Base-by-base conservation (phyloP, 1,140 invertebrate species). In the Drosophila athabasca region DNA sequence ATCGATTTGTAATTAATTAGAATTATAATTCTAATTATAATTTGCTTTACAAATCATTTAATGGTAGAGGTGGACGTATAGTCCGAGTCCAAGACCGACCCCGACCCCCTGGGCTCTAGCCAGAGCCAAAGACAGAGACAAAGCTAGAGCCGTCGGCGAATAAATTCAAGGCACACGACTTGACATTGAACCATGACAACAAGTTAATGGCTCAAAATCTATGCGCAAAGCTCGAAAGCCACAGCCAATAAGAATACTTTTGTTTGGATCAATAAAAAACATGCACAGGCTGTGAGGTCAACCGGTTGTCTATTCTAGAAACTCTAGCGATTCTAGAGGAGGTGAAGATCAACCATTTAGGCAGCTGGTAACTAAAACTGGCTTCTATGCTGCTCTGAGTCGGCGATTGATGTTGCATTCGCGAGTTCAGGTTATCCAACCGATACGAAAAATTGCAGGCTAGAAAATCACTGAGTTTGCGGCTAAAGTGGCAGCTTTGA, bases 251-350 rank as follows among this genome's bases (percentile, higher is more conserved):
- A 85, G 82, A 85, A 85, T 72, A 70, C 41, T 76, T 80, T 84
- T 67, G 59, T 73, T 84, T 85, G 51, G 61, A 72, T 51, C 82
- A 55, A 29, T 67, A 62, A 65, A 71, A 71, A 74, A 65, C 83
- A 75, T 85, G 74, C 78, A 82, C 72, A 55, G 67, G 61, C 73
- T 76, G 68, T 79, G 82, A 87, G 82, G 82, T 87, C 82, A 83
- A 88, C 82, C 84, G 83, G 82, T 87, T 87, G 69, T 78, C 62
- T 62, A 41, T 80, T 85, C 76, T 76, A 60, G 49, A 77, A 68
- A 31, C n/a, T 41, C 53, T 35, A 24, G 22, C 19, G 57, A 50
- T 71, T 75, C 72, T 65, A 61, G 62, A 76, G 73, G 59, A 72
- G 66, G 49, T 67, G 55, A 62, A 76, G 52, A 59, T 52, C 65